A percentile compares a stretch with the other conserved stretches of the same genome.
These are phyloP conservation scores for Volucella inflata DNA, from an alignment of 2,888 invertebrate species.

Conservation along the genomic window DNA sequence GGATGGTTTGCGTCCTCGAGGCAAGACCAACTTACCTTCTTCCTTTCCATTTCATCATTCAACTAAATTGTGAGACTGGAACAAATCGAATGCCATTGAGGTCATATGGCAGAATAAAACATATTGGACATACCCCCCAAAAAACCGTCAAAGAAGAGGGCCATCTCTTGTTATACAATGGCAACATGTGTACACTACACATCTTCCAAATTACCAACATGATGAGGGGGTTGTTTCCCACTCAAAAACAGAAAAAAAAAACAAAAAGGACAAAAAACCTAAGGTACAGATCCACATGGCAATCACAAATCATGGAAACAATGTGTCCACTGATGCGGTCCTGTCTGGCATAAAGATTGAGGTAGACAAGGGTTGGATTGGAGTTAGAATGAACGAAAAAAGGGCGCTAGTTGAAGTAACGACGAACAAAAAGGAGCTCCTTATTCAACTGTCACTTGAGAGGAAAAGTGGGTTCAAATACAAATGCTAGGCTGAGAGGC, in stretches of 20 bases:
- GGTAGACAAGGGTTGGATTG: constrained; percentile 14
- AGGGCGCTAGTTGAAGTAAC: neutral
- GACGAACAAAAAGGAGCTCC: neutral
- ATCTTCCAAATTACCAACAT: constrained; percentile 48
- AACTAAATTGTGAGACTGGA: constrained; percentile 3
- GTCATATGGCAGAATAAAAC: constrained; percentile 63
- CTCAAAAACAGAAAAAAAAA: neutral
- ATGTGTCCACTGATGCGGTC: constrained; percentile 64
- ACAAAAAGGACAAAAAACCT: neutral
- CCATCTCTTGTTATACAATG: constrained; percentile 56
- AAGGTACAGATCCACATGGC: constrained; percentile 33
- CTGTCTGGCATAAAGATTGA: constrained; percentile 30
- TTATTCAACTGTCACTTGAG: neutral
- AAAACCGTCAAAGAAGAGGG: constrained; percentile 26
- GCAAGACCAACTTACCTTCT: constrained; percentile 7
- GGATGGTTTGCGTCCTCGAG: constrained; percentile 6
- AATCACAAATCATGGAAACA: constrained; percentile 70
- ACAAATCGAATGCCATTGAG: constrained; percentile 69
- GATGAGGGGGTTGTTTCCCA: neutral
- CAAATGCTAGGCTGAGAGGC: no score
- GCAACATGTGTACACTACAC: constrained; percentile 55
- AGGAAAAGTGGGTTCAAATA: no score
- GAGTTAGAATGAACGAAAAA: neutral
- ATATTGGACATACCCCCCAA: constrained; percentile 59
- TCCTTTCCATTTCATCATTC: constrained; percentile 34